These are phyloP conservation scores for Anolis apletophallus DNA, from an alignment of 2,797 vertebrate genomes.

Conservation along the genomic window DNA sequence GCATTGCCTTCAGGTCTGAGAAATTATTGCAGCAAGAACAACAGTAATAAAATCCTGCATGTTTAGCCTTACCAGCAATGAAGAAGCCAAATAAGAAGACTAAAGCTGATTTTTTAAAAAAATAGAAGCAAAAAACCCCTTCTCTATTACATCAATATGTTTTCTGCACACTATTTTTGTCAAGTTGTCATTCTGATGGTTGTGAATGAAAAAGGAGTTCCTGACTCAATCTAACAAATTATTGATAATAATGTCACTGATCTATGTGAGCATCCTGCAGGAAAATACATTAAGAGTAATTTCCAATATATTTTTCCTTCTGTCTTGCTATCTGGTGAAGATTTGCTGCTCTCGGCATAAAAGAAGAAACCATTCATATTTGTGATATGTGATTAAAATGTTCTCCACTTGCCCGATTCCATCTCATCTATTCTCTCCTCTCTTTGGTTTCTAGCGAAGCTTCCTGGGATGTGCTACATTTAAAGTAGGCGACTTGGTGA, in stretches of 20 bases:
- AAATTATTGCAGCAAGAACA: slow-evolving; percentile 43
- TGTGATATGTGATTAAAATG: slow-evolving; percentile 24
- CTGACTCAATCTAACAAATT: not conserved
- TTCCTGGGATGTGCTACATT: slow-evolving; percentile 93
- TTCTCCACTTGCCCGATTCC: not conserved
- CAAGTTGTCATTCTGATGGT: slow-evolving; percentile 24
- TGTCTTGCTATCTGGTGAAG: slow-evolving; percentile 33
- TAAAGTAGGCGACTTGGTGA: slow-evolving; percentile 89
- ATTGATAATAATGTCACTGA: slow-evolving; percentile 12
- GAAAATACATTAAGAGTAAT: slow-evolving; percentile 4
- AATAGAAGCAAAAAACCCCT: slow-evolving; percentile 1
- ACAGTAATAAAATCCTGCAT: slow-evolving; percentile 40
- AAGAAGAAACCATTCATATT: not conserved
- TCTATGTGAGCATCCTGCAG: slow-evolving; percentile 9
- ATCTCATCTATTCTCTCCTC: slow-evolving; percentile 14
- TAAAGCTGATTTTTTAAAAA: not conserved
- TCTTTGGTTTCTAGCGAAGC: slow-evolving; percentile 85
- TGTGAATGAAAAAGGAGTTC: slow-evolving; percentile 37
- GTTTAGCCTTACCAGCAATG: slow-evolving; percentile 37
- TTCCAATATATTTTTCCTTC: slow-evolving; percentile 7
- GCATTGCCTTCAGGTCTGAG: slow-evolving; percentile 39
- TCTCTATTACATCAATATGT: not conserved
- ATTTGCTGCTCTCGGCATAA: slow-evolving; percentile 20
- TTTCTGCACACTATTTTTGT: slow-evolving; percentile 33
- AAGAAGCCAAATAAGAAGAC: slow-evolving; percentile 13